Evolutionary conservation across 2,113 vertebrate genomes (phyloP).

Genomic region (Pedionomus torquatus): DNA sequence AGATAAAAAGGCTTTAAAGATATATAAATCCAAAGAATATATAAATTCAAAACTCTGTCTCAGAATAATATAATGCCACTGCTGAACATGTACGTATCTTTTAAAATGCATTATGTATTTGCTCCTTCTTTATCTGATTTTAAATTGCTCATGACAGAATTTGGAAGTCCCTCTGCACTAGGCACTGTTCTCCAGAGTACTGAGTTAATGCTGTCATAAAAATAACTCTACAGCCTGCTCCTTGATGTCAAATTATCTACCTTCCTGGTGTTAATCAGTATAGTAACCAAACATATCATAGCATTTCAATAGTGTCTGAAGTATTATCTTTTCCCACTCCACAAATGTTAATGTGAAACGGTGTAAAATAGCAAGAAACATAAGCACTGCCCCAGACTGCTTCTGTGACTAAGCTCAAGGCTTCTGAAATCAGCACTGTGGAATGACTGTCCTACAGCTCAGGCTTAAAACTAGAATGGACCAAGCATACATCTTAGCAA

Average conservation of each 20-base stretch:
- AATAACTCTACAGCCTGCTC: not conserved
- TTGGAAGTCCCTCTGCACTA: not conserved
- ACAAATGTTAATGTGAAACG: not conserved
- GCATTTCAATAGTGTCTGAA: not conserved
- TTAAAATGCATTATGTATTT: not conserved
- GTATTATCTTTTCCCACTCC: not conserved
- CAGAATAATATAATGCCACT: not conserved
- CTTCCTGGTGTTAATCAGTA: not conserved
- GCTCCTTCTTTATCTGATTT: not conserved
- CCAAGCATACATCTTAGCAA: accelerated
- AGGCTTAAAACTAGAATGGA: not conserved
- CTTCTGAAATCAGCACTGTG: not conserved
- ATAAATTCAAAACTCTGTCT: not conserved
- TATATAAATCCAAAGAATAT: conserved; percentile 24
- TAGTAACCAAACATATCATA: not conserved
- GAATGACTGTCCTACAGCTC: not conserved
- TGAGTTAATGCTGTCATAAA: not conserved
- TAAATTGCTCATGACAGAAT: not conserved
- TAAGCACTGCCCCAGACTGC: not conserved
- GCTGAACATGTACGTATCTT: not conserved
- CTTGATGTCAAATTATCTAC: not conserved
- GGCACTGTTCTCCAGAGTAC: not conserved
- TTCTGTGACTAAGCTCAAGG: not conserved
- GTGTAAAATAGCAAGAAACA: not conserved
- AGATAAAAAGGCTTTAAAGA: conserved; percentile 30